Evolutionary conservation across 2,113 vertebrate species (phyloP), one percentile per base, ranked within the genome.

Genomic region (Lichenostomus cassidix): DNA sequence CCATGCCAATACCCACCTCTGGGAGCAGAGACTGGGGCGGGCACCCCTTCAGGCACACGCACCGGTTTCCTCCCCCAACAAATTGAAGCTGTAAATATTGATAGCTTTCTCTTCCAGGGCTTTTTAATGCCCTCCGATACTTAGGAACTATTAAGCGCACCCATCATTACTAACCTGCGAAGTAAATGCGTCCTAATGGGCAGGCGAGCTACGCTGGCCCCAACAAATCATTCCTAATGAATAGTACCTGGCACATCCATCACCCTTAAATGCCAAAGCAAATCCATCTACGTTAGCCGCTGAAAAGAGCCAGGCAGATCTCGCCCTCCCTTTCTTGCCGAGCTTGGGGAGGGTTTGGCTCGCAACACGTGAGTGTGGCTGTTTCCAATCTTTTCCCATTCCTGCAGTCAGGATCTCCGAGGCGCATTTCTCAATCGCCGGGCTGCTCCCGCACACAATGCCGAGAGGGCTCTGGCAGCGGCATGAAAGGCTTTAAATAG

Each of bases 111-210:
- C 87, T 92, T 91, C 28, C 80, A 85, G 77, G 67, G 85, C 75
- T 92, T 81, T 90, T 91, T 91, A 95, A 85, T 92, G 87, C 87
- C 81, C 88, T 95, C 73, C 78, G 35, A 94, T 96, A 91, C 94
- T 97, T 83, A 93, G 94, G 82, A 95, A 96, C 96, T 94, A 96
- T 97, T 97, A 96, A 95, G 90, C 4, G 55, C 56, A 81, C 95
- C 96, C 95, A 94, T 97, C 94, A 93, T 89, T 80, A 95, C 90
- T 90, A 97, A 96, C 94, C 95, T 86, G 96, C 53, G 42, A 95
- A 95, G 96, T 87, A 96, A 97, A 96, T 93, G 95, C 42, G 52
- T 82, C 96, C 95, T 96, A 96, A 96, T 96, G 95, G 94, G 92
- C 92, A 87, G 75, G 92, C 47, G 79, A 94, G 94, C 90, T 59